Percentiles rank a stretch among this genome's conserved stretches.
These are phyloP conservation scores for Hemistola chrysoprasaria DNA, from an alignment of 2,888 invertebrate species.

Conservation along the genomic window DNA sequence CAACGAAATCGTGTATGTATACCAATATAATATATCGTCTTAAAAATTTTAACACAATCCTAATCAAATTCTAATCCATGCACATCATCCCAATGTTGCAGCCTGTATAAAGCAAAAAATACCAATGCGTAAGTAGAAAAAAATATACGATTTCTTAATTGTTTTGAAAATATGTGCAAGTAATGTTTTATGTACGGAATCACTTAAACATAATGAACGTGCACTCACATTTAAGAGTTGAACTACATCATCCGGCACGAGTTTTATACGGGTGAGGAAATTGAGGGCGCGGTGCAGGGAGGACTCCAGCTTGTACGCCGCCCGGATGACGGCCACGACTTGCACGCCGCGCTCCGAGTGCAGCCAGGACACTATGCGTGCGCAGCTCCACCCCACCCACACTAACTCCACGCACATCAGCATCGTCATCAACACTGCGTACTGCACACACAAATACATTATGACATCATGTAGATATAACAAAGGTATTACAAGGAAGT, in stretches of 20 bases:
- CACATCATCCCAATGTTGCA: too few species aligned
- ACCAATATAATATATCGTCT: too few species aligned
- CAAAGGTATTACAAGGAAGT: neutral
- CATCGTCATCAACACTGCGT: conserved; percentile 35
- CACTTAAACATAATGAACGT: too few species aligned
- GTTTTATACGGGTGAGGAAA: conserved; percentile 42
- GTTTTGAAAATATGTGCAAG: too few species aligned
- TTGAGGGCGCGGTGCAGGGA: conserved; percentile 33
- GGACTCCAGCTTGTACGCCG: conserved; percentile 40
- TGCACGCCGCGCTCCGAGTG: conserved; percentile 27
- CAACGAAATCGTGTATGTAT: too few species aligned
- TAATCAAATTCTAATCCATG: too few species aligned
- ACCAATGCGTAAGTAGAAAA: too few species aligned
- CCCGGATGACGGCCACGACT: conserved; percentile 41
- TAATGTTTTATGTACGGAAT: too few species aligned
- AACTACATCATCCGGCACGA: conserved; percentile 41
- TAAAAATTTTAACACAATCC: too few species aligned
- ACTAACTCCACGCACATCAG: conserved; percentile 24
- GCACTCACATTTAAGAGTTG: conserved; percentile 42
- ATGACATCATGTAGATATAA: too few species aligned
- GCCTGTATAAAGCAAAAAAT: too few species aligned
- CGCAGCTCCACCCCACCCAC: conserved; percentile 39
- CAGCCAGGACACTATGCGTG: conserved; percentile 39
- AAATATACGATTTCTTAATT: too few species aligned
- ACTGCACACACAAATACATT: conserved; percentile 31